Base-by-base conservation (phyloP, 2,797 vertebrate species). In the Denticeps clupeoides region DNA sequence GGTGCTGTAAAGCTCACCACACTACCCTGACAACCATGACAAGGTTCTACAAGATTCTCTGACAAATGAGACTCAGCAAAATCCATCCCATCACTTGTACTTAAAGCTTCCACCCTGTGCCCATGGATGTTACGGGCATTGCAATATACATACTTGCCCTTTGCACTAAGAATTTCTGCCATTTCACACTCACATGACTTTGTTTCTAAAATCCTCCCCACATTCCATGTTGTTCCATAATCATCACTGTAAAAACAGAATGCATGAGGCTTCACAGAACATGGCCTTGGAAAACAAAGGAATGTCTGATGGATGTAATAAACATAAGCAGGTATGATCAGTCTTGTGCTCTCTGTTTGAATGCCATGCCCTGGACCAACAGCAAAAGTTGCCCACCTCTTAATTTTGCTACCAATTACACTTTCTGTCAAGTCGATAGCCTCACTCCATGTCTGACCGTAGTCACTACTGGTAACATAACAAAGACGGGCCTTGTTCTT, bases 281-380 rank as follows among this genome's bases (percentile, higher is more conserved):
- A 80, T 0, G 80, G 78, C 5, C 84, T 38, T 10, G 61, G 50
- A 6, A 56, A 62, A 22, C 71, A 71, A 21, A 72, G 79, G 38
- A 77, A 77, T 24, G 72, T 50, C 16, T 61, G 27, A 3, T 69
- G 67, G 42, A 80, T 56, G n/a, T 82, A 82, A 56, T 82, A 84
- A 33, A 82, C 35, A 0, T 95, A 95, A 0, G 89, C 87, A 0
- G 93, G 93, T 37, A 96, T 68, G 7, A 93, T 66, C 58, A 98
- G 59, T 27, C 84, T 77, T 4, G 89, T 91, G 0, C 75, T 87
- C 22, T 61, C 60, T 58, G 89, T 63, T 65, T 91, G 90, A 3
- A 95, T 53, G 0, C 92, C 93, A 0, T 97, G 94, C 3, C 94
- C 94, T 0, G 93, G 93, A 1, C 94, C 92, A 27, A 97, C 90